Evolutionary conservation across 2,113 vertebrate species (phyloP).

Genomic region (Nyctibius bracteatus): DNA sequence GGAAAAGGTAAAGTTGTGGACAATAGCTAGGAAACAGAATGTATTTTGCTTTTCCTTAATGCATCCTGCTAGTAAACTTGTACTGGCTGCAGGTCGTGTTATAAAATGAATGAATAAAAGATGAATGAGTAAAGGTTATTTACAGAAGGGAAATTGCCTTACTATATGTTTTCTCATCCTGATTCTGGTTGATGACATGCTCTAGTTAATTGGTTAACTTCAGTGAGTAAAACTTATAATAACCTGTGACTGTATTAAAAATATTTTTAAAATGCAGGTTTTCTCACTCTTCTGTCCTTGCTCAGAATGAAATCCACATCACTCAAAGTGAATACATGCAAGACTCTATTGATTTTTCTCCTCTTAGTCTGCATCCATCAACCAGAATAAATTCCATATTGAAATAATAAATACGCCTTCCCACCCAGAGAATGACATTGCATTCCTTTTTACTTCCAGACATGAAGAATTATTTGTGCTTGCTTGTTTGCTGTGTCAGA

Average conservation of each 20-base stretch:
- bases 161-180: neutral
- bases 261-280: neutral
- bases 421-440: neutral
- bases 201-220: neutral
- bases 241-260: neutral
- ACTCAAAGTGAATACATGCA: neutral
- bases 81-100: neutral
- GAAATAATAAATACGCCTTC: conserved; percentile 33
- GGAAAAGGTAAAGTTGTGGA: conserved; percentile 5
- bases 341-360: neutral
- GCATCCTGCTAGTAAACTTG: conserved; percentile 9
- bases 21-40: neutral
- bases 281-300: neutral
- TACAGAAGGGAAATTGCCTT: conserved; percentile 1
- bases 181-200: neutral
- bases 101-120: conserved; percentile 24
- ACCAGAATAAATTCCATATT: conserved; percentile 24
- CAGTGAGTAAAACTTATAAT: neutral
- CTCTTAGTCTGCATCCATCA: conserved; percentile 7
- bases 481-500: conserved; percentile 22
- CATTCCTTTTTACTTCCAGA: neutral
- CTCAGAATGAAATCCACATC: neutral
- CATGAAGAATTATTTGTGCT: neutral
- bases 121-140: neutral
- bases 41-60: conserved; percentile 2